A percentile compares a stretch with the other conserved stretches of the same genome.
Evolutionary conservation across 1,140 invertebrate species (phyloP).

Genomic region (Lucilia sericata): DNA sequence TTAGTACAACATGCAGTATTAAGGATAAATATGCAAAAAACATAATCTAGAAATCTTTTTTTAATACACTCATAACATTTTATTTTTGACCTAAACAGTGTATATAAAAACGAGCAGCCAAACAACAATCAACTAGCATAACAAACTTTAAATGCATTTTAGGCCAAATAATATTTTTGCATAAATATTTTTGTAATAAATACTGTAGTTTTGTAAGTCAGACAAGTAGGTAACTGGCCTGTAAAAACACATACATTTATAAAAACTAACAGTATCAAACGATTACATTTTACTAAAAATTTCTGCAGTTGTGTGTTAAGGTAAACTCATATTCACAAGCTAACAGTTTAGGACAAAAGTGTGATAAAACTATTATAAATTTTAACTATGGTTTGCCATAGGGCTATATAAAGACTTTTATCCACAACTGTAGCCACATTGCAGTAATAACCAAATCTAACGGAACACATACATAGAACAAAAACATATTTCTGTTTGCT

Average conservation of each 20-base stretch:
- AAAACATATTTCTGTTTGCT: neutral
- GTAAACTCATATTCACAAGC: too few species aligned
- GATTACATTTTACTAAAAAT: too few species aligned
- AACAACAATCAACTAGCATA: neutral
- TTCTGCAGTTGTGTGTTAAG: too few species aligned
- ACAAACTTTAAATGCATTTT: slow-evolving; percentile 35
- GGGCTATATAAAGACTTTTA: neutral
- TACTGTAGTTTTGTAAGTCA: neutral
- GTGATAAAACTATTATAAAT: neutral
- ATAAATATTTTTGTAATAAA: slow-evolving; percentile 44
- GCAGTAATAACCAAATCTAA: neutral
- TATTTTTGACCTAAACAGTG: slow-evolving; percentile 9
- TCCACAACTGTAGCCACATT: neutral
- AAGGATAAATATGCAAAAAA: neutral
- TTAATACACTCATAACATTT: slow-evolving; percentile 27
- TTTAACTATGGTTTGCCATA: neutral
- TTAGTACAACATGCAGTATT: neutral
- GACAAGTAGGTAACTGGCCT: neutral
- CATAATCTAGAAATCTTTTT: neutral
- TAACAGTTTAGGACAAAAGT: neutral
- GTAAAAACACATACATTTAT: neutral
- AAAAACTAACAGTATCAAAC: too few species aligned
- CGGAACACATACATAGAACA: neutral
- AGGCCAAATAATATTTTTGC: slow-evolving; percentile 40
- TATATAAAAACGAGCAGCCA: slow-evolving; percentile 32